Percentiles rank a stretch among this genome's conserved stretches.
Conservation (phyloP, 1,140 invertebrate species). For the Probaryconus sp. region DNA sequence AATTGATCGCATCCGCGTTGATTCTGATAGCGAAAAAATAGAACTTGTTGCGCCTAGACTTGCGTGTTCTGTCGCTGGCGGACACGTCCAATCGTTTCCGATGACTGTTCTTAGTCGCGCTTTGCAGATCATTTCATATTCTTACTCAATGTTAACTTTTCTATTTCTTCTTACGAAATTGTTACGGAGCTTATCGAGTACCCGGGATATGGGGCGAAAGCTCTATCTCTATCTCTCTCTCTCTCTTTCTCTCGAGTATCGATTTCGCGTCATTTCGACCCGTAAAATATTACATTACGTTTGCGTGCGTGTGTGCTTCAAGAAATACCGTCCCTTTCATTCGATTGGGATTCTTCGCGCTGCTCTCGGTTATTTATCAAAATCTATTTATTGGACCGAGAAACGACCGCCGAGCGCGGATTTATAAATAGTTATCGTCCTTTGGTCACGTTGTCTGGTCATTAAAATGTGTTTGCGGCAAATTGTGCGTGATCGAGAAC, state of each 20-base stretch:
- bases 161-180: slow-evolving; percentile 1
- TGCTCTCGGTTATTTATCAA: slow-evolving; percentile 2
- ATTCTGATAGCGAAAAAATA: slow-evolving; percentile 44
- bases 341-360: slow-evolving; percentile 6
- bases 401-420: too few relatives aligned
- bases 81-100: slow-evolving; percentile 39
- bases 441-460: too few relatives aligned
- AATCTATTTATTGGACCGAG: not conserved
- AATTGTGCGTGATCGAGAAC: too few relatives aligned
- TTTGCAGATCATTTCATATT: too few relatives aligned
- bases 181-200: slow-evolving; percentile 15
- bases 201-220: slow-evolving; percentile 7
- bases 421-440: too few relatives aligned
- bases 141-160: not conserved
- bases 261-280: slow-evolving; percentile 4
- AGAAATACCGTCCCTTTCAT: slow-evolving; percentile 9
- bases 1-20: slow-evolving; percentile 52
- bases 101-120: slow-evolving; percentile 28
- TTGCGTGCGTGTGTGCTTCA: slow-evolving; percentile 15
- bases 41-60: slow-evolving; percentile 56
- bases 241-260: not conserved
- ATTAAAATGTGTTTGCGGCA: too few relatives aligned
- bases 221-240: too few relatives aligned
- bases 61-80: slow-evolving; percentile 46
- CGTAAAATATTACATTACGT: slow-evolving; percentile 19